These are phyloP conservation scores for Microcebus lehilahytsara DNA, from an alignment of 2,113 vertebrate species.

Conservation along the genomic window DNA sequence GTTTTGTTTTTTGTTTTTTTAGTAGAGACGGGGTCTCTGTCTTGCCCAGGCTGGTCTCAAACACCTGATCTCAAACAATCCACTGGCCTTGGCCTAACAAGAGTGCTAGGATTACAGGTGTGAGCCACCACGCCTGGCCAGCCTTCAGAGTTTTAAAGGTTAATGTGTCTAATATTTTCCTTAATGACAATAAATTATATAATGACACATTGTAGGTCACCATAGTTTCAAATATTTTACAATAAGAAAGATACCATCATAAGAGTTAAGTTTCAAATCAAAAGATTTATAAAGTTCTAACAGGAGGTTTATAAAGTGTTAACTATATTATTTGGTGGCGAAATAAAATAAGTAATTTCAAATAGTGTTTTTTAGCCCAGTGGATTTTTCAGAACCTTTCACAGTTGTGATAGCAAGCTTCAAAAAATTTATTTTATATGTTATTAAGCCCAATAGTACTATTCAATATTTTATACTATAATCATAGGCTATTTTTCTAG, in stretches of 20 bases:
- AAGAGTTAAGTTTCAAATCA: neutral
- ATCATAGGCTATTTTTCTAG: neutral
- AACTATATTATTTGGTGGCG: neutral
- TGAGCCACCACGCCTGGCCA: neutral
- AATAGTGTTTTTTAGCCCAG: neutral
- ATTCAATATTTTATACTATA: neutral
- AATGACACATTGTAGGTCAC: neutral
- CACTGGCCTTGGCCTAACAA: too few species aligned
- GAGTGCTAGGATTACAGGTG: too few species aligned
- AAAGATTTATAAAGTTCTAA: neutral
- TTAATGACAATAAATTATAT: neutral
- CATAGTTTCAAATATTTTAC: neutral
- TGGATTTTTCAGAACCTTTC: neutral
- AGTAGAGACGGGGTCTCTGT: too few species aligned
- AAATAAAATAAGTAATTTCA: neutral
- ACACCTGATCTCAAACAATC: too few species aligned
- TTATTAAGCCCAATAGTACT: neutral
- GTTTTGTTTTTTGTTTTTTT: too few species aligned
- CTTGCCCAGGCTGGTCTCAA: too few species aligned
- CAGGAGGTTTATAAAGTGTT: neutral
- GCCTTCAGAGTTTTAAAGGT: neutral
- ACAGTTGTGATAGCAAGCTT: neutral
- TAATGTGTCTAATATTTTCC: neutral
- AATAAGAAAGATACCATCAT: neutral
- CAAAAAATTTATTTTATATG: neutral